Base-by-base conservation (phyloP, 2,888 invertebrate species). In the Caenorhabditis zanzibari region DNA sequence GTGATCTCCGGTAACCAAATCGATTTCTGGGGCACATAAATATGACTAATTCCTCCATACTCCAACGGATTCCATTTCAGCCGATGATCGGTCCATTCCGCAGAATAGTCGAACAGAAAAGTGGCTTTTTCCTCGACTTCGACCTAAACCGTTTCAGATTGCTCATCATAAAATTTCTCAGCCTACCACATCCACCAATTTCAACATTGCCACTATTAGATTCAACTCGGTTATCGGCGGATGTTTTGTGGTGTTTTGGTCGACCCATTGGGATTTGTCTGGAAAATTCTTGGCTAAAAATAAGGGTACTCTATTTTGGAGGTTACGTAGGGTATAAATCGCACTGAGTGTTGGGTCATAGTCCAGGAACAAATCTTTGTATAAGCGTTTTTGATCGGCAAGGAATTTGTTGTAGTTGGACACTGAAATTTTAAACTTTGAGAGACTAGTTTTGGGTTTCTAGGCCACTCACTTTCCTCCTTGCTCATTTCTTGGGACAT, bases 61-160 rank as follows among this genome's bases (percentile, higher is more conserved):
- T 82, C 73, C 22, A 66, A 16, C n/a, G 82, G 82, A 66, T 77
- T 73, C 82, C 82, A 82, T 32, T 10, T 44, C n/a, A 82, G 22
- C 6, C 82, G 35, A 12, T 49, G 49, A 49, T 82, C 82, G 0
- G 52, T 76, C 68, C 72, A 82, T 22, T 73, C 49, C 12, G 73
- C 73, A 0, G 41, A 47, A 41, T 81, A 81, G 47, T 81, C 81
- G 41, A 81, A 81, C 5, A 81, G 32, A 28, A 81, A 81, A 1
- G 73, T 81, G 1, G 73, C 81, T 47, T 81, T 81, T 35, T 81
- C 81, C 26, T 81, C 81, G 0, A 52, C 59, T 47, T 81, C 81
- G 2, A 74, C 68, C 77, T 77, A 24, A 9, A 61, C n/a, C n/a
- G 12, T 22, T 2, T 6, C 5, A 10, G 7, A 28, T 49, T 49